Evolutionary conservation across 2,113 vertebrate species (phyloP), one percentile per base, ranked within the genome.

Genomic region (Chionodraco myersi): DNA sequence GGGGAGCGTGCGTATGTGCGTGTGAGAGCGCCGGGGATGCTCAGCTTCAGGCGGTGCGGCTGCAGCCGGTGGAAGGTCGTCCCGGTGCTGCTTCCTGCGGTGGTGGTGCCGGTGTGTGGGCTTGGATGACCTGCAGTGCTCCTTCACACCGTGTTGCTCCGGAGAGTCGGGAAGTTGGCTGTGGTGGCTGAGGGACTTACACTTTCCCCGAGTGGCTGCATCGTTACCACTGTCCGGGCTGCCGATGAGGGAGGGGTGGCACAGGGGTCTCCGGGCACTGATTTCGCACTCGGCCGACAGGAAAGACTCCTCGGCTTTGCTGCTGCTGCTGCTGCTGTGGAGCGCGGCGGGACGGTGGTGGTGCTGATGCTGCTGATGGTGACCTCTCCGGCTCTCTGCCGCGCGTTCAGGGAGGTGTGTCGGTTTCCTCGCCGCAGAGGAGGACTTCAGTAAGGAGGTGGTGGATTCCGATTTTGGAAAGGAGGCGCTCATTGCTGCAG

Each of bases 251-350:
- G 94, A 93, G 13, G 97, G 97, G 85, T 96, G 96, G 89, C 97
- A 98, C 81, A 98, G 94, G 88, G 97, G 97, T 96, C 97, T 96
- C 89, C 97, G 95, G 65, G 96, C 96, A 79, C 97, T 99, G 81
- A 96, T 94, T 84, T 98, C 97, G 87, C 96, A 92, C 74, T 93
- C 93, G 30, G 93, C 90, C 71, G 87, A 89, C 88, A 94, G 93
- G 83, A 91, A 92, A 53, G 85, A 82, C 80, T 94, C 94, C 57
- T 92, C 94, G 36, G 85, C 69, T 72, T 48, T 75, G 11, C 73
- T 75, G 68, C 61, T 44, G 26, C 26, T 21, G 21, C 3, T 30
- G 83, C 83, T 88, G 90, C 85, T 83, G 34, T 87, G 84, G 65
- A 86, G 83, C 10, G 78, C 78, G 18, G 82, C 78, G 64, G 88